These are phyloP conservation scores for Drosophila nigricruria DNA, from an alignment of 2,888 invertebrate genomes.

Conservation along the genomic window DNA sequence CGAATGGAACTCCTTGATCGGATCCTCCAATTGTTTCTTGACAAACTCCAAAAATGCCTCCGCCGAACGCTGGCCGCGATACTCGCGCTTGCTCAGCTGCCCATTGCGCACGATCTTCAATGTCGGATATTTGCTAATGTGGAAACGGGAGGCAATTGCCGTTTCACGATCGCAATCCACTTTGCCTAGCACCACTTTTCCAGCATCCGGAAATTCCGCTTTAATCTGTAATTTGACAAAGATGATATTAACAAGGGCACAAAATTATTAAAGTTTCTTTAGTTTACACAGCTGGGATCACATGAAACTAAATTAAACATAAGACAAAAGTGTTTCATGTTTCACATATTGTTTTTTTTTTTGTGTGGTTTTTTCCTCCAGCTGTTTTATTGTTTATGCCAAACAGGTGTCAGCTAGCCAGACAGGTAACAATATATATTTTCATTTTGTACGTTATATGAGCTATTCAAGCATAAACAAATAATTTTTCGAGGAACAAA, in stretches of 20 bases:
- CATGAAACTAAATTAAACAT: conserved; percentile 1
- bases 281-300: conserved; percentile 17
- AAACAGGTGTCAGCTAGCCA: conserved; percentile 1
- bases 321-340: conserved; percentile 3
- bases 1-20: conserved; percentile 91
- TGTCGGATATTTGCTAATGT: conserved; percentile 99
- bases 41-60: conserved; percentile 96
- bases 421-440: neutral
- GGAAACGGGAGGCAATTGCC: conserved; percentile 94
- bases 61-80: conserved; percentile 94
- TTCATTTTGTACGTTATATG: neutral
- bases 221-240: conserved; percentile 79
- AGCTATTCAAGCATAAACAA: neutral
- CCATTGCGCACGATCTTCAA: conserved; percentile 97
- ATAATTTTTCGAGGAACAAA: too few relatives aligned
- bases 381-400: conserved; percentile 12
- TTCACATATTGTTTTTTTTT: conserved; percentile 3
- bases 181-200: conserved; percentile 96
- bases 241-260: too few relatives aligned
- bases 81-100: conserved; percentile 95
- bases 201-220: conserved; percentile 91
- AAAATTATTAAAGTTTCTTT: neutral
- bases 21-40: conserved; percentile 94
- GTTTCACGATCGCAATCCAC: conserved; percentile 98
- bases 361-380: conserved; percentile 5